Evolutionary conservation across 2,113 vertebrate genomes (phyloP), one percentile per base, ranked within the genome.

Genomic region (Zootoca vivipara): DNA sequence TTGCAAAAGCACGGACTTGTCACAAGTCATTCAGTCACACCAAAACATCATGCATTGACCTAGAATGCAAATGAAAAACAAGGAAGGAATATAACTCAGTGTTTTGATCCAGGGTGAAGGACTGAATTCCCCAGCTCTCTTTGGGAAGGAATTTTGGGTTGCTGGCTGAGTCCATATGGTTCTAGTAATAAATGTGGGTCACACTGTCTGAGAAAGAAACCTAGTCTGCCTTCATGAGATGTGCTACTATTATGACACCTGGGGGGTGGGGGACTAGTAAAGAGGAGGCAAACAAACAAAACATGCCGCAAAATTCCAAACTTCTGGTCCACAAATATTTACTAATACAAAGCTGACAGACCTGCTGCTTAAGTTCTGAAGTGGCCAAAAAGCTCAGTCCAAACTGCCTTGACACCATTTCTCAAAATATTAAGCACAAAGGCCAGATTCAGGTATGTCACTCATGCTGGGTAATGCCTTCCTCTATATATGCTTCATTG

Each of bases 291-390:
- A 35, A 1, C 82, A 56, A 91, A 86, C 2, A 52, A 89, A 89
- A 73, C 82, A 91, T 28, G 7, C 72, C 85, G 91, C 33, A 56
- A n/a, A 89, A 93, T 94, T 93, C 89, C 78, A 89, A 56, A 85
- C 85, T 91, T 46, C 82, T 93, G 46, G 85, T 91, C 78, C 81
- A 52, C 83, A 83, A 78, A 56, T 52, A 82, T 88, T 90, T 93
- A 64, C 18, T 96, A 95, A 95, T 89, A 91, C 40, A 84, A 95
- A 95, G 65, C 91, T 94, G 92, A 90, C 22, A 82, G 56, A 87
- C 90, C 85, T 67, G 86, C 77, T 87, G 33, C 77, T 89, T 88
- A 92, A 91, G 83, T 22, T 93, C 90, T 92, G 92, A 91, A 89
- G 64, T 88, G 90, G 72, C n/a, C 92, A 92, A 94, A 86, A 93